Base-by-base conservation (phyloP, 2,113 vertebrate species). In the Pterocles gutturalis region DNA sequence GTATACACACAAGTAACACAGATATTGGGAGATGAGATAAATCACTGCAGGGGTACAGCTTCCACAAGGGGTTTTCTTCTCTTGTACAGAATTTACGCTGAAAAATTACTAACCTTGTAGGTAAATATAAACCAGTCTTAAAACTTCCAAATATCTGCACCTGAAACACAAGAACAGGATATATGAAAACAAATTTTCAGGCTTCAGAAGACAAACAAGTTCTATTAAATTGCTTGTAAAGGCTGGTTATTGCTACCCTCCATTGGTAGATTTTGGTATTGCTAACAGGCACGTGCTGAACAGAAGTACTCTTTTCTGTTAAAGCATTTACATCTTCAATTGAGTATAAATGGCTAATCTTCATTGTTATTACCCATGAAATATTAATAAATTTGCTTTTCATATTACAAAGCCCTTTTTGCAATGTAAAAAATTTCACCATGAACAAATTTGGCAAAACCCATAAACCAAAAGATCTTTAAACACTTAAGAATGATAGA, bases 81-180 rank as follows among this genome's bases (percentile, higher is more conserved):
- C 36, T 57, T 38, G 15, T 41, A 65, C 1, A 3, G 67, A 83
- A 96, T 36, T 41, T 17, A 88, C 31, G 41, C 24, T 38, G 58
- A 72, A 97, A 90, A 87, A 57, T 15, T 89, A 97, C 99, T 98
- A 96, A 99, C 99, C 99, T 99, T 89, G 99, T 99, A 95, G 99
- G 99, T 87, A 99, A 98, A 98, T 99, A 99, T 77, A 99, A 98
- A 78, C 99, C 99, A 54, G 99, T 99, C 97, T 99, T 99, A 98
- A 99, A 99, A 97, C 99, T 99, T 97, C 99, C 99, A 98, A 99
- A 99, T 98, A 99, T 99, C 97, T 99, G 98, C 73, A 99, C 99
- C 99, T 99, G 95, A 92, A 98, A 97, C 8, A 97, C 33, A 97
- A 92, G 92, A 93, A 95, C 21, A 87, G 64, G 20, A 54, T 7